These are phyloP conservation scores for Craniophora ligustri DNA, from an alignment of 2,888 invertebrate genomes.

Conservation along the genomic window DNA sequence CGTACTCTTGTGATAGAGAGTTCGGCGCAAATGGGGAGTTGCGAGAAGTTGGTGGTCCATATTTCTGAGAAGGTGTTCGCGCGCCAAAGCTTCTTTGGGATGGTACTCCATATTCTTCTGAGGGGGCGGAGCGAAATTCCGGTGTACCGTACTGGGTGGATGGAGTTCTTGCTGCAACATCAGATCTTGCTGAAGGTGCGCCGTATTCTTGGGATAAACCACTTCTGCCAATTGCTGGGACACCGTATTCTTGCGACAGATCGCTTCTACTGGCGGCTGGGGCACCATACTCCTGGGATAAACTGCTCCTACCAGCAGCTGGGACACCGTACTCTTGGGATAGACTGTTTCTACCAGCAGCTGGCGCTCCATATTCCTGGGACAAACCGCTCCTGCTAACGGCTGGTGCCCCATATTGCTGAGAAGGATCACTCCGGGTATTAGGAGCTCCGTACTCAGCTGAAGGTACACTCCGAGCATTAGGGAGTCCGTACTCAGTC, in stretches of 20 bases:
- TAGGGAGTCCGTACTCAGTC: conserved; percentile 62
- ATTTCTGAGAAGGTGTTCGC: conserved; percentile 58
- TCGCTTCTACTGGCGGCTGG: conserved; percentile 27
- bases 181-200: conserved; percentile 36
- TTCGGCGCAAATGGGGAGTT: conserved; percentile 48
- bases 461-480: conserved; percentile 56
- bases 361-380: conserved; percentile 54
- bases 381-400: conserved; percentile 37
- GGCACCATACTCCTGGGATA: conserved; percentile 36
- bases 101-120: conserved; percentile 67
- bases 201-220: conserved; percentile 37
- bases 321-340: conserved; percentile 45
- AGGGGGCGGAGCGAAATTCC: conserved; percentile 62
- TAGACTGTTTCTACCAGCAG: conserved; percentile 14
- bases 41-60: conserved; percentile 60
- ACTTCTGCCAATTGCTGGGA: conserved; percentile 25
- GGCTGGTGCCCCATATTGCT: conserved; percentile 53
- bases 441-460: conserved; percentile 27
- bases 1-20: conserved; percentile 65
- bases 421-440: conserved; percentile 38
- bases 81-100: conserved; percentile 58
- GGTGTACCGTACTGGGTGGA: conserved; percentile 63
- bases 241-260: conserved; percentile 46
- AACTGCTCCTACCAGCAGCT: conserved; percentile 7
- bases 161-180: conserved; percentile 50